Evolutionary conservation across 2,888 invertebrate genomes (phyloP), one percentile per base, ranked within the genome.

Genomic region (Pristionchus mayeri): DNA sequence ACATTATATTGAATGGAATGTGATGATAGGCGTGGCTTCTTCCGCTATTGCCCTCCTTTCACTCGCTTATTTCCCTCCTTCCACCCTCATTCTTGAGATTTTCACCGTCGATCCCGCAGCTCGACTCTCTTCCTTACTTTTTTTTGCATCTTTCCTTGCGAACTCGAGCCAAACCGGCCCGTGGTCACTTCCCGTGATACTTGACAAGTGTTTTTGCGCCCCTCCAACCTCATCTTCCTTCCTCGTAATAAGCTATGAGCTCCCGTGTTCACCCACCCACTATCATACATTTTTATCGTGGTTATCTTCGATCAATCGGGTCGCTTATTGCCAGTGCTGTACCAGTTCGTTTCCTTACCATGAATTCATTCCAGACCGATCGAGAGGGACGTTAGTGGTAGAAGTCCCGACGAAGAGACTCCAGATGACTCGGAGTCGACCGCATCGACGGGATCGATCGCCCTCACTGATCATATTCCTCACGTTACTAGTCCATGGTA

Each of bases 151-250:
- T 30, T 71, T 71, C 40, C 40, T n/a, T 40, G 21, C 71, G 37
- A 71, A 40, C 40, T 40, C 71, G 71, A 30, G 71, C 37, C 40
- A 71, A 71, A 71, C 71, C 40, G 71, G 71, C 71, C 71, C 37
- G 1, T n/a, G 71, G 71, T 71, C 71, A 71, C 11, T 71, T 71
- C 71, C 71, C 71, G 71, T 71, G 71, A 71, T 71, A 71, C 71
- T 40, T 71, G 71, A 71, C 71, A 71, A 71, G 71, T 71, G 71
- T 71, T 71, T 67, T 71, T 71, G 71, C 40, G 9, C 40, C 40
- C 71, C 9, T 60, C 30, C 30, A 6, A 30, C 18, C 71, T 13
- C 71, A 16, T 71, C 71, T 24, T 44, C 44, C 71, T 71, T 63
- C 71, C n/a, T 71, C 40, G 7, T n/a, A 40, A 37, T 71, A n/a